Base-by-base conservation (phyloP, 2,888 invertebrate species). In the Eupeodes latifasciatus region DNA sequence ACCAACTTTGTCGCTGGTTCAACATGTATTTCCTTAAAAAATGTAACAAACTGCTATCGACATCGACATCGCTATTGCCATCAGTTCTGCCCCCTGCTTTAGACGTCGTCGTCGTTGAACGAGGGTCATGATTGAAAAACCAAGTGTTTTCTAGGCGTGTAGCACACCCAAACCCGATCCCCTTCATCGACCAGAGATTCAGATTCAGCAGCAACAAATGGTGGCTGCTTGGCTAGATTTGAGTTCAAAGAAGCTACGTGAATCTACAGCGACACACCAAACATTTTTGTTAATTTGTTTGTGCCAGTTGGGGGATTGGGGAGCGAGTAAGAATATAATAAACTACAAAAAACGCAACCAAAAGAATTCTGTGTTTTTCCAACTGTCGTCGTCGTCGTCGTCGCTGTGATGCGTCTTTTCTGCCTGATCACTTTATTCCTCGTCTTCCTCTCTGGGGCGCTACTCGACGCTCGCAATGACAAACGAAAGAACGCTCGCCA, bases 1-100 rank as follows among this genome's bases (percentile, higher is more conserved):
- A 64, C 59, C 44, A 86, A 79, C 64, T 71, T 19, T 69, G 67
- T 86, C 64, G 55, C n/a, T 9, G 4, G 71, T 36, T 47, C 64
- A 79, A 76, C 82, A 83, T 72, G 83, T 80, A 76, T 83, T 80
- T 83, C 72, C 72, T 79, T 67, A 71, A 86, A 53, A 71, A 53
- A 74, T 57, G 5, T 2, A 61, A 79, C 66, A 77, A 74, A 36
- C 36, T 44, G 36, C 27, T 27, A 27, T 27, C 27, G 27, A 27
- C 27, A 27, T 27, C 27, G 2, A 27, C 27, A 27, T 27, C 27
- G 27, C 3, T 27, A 27, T 27, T 27, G 27, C 44, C 16, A 81
- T 53, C 40, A 72, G 55, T 55, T 12, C 40, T 44, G 19, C 61
- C 14, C 11, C 27, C 27, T 27, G 2, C 27, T 27, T 27, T 14